A percentile compares a stretch with the other conserved stretches of the same genome.
Evolutionary conservation across 2,888 invertebrate genomes (phyloP).

Genomic region (Choristoneura rosaceana): DNA sequence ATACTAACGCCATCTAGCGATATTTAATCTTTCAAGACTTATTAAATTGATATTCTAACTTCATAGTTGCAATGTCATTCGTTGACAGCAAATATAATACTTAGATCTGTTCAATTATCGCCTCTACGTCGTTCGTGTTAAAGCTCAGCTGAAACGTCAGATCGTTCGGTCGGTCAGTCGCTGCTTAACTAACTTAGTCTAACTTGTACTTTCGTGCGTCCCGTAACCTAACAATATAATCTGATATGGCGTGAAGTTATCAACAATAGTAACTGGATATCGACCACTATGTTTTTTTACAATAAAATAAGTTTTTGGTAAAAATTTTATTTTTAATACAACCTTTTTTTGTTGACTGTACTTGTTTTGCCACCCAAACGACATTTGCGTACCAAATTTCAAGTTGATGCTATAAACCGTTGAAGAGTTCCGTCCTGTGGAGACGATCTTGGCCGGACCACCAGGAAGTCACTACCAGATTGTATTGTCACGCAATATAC

Average conservation of each 20-base stretch:
- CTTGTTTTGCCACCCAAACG: too few species aligned
- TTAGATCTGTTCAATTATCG: conserved; percentile 25
- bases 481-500: too few species aligned
- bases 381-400: too few species aligned
- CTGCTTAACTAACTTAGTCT: conserved; percentile 62
- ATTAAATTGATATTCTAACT: not conserved
- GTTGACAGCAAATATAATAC: conserved; percentile 52
- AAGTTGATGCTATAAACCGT: too few species aligned
- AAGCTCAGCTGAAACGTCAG: conserved; percentile 20
- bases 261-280: not conserved
- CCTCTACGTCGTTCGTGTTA: conserved; percentile 33
- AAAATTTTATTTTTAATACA: too few species aligned
- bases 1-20: too few species aligned
- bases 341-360: too few species aligned
- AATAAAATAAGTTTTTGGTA: too few species aligned
- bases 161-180: conserved; percentile 42
- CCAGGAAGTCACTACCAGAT: too few species aligned
- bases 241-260: conserved; percentile 33
- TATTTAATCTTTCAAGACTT: too few species aligned
- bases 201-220: conserved; percentile 78
- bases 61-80: conserved; percentile 22
- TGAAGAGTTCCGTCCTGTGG: too few species aligned
- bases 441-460: too few species aligned
- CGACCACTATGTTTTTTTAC: not conserved
- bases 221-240: conserved; percentile 48